A percentile compares a stretch with the other conserved stretches of the same genome.
Evolutionary conservation across 2,113 vertebrate genomes (phyloP).

Genomic region (Scytalopus superciliaris): DNA sequence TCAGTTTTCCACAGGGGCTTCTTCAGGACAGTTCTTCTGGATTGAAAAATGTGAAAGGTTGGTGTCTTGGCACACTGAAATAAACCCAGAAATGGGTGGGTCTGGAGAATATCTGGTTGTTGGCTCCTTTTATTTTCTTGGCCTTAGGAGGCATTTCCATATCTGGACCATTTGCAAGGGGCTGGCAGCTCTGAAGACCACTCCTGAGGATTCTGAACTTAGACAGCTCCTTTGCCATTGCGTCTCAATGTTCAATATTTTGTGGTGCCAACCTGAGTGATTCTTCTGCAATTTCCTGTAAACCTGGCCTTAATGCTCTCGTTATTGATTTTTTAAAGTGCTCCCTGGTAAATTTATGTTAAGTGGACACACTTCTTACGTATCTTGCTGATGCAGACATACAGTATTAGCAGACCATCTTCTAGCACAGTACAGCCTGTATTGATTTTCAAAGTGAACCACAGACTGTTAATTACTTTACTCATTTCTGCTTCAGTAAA

Average conservation of each 20-base stretch:
- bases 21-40: not conserved
- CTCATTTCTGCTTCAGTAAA: constrained; percentile 15
- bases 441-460: constrained; percentile 30
- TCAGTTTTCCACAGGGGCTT: not conserved
- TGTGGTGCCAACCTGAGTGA: constrained; percentile 2
- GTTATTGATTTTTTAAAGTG: constrained; percentile 17
- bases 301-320: not conserved
- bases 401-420: not conserved
- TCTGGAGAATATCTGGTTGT: not conserved
- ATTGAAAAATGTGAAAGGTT: not conserved
- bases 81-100: not conserved
- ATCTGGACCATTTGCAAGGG: not conserved
- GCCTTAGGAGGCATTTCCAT: not conserved
- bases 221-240: not conserved
- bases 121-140: not conserved
- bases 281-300: constrained; percentile 44
- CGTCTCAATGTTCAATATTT: not conserved
- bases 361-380: not conserved
- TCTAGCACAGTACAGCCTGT: not conserved
- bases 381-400: constrained; percentile 33
- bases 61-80: not conserved
- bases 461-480: constrained; percentile 1
- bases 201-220: not conserved
- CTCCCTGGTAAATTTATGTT: not conserved
- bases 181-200: not conserved